Evolutionary conservation across 2,888 invertebrate species (phyloP).

Genomic region (Conistra vaccinii): DNA sequence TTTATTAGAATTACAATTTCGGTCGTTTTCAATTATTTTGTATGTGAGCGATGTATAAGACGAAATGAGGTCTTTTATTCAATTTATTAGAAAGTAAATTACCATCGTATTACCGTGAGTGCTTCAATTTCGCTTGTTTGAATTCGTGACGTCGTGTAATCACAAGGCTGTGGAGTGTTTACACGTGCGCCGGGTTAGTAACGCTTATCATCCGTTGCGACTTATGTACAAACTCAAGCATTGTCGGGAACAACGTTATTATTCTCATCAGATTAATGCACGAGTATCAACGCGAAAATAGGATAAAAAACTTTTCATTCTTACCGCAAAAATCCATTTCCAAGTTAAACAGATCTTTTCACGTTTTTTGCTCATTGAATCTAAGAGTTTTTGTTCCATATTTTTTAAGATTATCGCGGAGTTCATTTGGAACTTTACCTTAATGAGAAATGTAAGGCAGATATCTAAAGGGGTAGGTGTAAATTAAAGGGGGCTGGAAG

Average conservation of each 20-base stretch:
- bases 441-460: conserved; percentile 70
- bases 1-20: conserved; percentile 27
- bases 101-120: conserved; percentile 41
- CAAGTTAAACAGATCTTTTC: conserved; percentile 86
- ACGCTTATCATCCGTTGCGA: conserved; percentile 42
- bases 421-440: conserved; percentile 72
- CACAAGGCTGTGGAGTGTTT: conserved; percentile 31
- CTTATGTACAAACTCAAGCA: conserved; percentile 19
- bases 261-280: conserved; percentile 82
- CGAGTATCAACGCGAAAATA: conserved; percentile 78
- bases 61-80: conserved; percentile 58
- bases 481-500: conserved; percentile 66
- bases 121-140: conserved; percentile 58
- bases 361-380: conserved; percentile 82
- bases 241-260: conserved; percentile 56
- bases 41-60: conserved; percentile 49
- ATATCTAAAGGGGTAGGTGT: conserved; percentile 66
- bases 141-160: conserved; percentile 45
- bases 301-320: conserved; percentile 80
- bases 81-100: conserved; percentile 62
- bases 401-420: conserved; percentile 76
- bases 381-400: conserved; percentile 76
- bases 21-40: conserved; percentile 34
- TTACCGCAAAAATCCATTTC: conserved; percentile 87
- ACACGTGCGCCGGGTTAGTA: conserved; percentile 34